Evolutionary conservation across 2,888 invertebrate species (phyloP).

Genomic region (Caenorhabditis sp.): DNA sequence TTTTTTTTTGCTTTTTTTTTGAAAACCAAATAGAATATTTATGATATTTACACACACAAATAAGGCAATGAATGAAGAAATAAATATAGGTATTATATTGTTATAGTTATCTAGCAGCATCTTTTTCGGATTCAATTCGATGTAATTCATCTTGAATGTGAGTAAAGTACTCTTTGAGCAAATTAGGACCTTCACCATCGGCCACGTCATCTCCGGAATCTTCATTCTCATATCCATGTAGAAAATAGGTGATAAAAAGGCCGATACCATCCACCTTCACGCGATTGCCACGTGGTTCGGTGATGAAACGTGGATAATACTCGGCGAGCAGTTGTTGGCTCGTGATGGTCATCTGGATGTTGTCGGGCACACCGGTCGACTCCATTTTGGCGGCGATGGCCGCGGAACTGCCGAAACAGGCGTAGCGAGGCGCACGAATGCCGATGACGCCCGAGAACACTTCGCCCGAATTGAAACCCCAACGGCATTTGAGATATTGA

Average conservation of each 20-base stretch:
- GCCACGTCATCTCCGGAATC: neutral
- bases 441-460: constrained; percentile 70
- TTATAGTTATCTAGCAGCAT: too few species aligned
- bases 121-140: neutral
- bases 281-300: constrained; percentile 45
- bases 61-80: too few species aligned
- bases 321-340: constrained; percentile 60
- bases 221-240: constrained; percentile 55
- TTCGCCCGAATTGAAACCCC: constrained; percentile 69
- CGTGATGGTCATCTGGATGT: constrained; percentile 65
- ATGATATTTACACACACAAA: too few species aligned
- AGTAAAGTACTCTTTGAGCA: neutral
- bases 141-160: neutral
- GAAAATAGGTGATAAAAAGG: constrained; percentile 60
- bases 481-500: constrained; percentile 64
- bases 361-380: constrained; percentile 61
- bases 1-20: too few species aligned
- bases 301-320: constrained; percentile 61
- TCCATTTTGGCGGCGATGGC: constrained; percentile 70
- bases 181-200: neutral
- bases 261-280: constrained; percentile 42
- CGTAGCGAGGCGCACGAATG: constrained; percentile 65
- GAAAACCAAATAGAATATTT: too few species aligned
- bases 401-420: constrained; percentile 68
- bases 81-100: too few species aligned